Base-by-base conservation (phyloP, 2,888 invertebrate genomes). In the Xanthorhoe spadicearia region DNA sequence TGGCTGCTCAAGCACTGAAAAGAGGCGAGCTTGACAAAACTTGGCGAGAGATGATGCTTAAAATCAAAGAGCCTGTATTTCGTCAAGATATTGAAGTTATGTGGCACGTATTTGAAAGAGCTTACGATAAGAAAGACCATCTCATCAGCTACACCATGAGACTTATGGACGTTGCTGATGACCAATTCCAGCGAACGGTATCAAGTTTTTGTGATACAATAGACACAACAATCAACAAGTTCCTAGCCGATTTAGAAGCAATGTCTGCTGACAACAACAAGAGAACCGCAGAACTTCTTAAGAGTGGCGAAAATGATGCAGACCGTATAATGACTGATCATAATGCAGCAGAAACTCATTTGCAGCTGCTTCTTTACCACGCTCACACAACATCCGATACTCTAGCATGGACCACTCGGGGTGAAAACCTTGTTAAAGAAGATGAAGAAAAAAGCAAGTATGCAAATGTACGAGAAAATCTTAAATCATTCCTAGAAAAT, bases 121-220 rank as follows among this genome's bases (percentile, higher is more conserved):
- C 89, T 0, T 82, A 94, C 15, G 93, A 94, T 61, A 93, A 94
- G 70, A 96, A 96, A 85, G 94, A 96, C 74, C 83, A 93, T 46
- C 81, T 94, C 2, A 95, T 96, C 59, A 79, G 84, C 5, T 90
- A 92, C 70, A 89, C 95, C 13, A 87, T 95, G 77, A 87, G 90
- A 60, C 94, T 95, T 71, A 89, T 95, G 71, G 90, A 95, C 58
- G 83, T 94, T 66, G 94, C 95, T 2, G 95, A 96, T 80, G 89
- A 94, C 23, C 95, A 96, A 77, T 95, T 95, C 74, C 91, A 94
- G 66, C 92, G 94, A 69, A 94, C 95, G 58, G 94, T 95, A 71
- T 92, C 95, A 58, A 93, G 94, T 49, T 96, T 96, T 81, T 94
- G 95, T 61, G 92, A 94, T 62, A 94, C 94, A 23, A 93, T 96